Conservation (phyloP, 2,113 vertebrate species). For the Caracal caracal region DNA sequence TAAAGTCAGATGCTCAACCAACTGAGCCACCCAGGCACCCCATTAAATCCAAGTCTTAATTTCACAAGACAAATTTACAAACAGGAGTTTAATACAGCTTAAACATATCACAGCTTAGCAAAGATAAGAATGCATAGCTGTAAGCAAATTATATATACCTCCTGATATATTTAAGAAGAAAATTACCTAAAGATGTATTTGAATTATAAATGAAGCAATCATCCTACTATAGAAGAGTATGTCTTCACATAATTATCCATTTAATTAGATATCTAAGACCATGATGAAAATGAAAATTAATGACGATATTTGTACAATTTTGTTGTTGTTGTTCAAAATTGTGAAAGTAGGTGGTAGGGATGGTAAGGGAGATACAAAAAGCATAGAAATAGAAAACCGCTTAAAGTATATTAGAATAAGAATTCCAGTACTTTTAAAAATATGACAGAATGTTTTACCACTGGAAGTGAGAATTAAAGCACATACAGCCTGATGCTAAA, state of each 20-base stretch:
- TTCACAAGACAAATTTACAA: constrained; percentile 14
- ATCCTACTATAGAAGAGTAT: neutral
- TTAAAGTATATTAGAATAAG: constrained; percentile 63
- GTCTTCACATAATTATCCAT: neutral
- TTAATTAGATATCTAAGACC: neutral
- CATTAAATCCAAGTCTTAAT: neutral
- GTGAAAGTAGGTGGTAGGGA: neutral
- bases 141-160: neutral
- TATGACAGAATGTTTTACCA: constrained; percentile 85
- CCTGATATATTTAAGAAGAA: neutral
- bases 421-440: constrained; percentile 79
- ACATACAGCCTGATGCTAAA: constrained; percentile 83
- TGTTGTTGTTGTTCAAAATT: neutral
- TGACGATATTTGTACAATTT: constrained; percentile 7
- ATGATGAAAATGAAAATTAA: constrained; percentile 10
- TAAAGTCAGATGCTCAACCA: no score
- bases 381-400: constrained; percentile 73
- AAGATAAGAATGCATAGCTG: neutral
- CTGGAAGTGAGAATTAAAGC: constrained; percentile 86
- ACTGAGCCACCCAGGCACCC: no score
- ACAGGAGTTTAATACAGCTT: neutral
- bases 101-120: neutral
- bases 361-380: constrained; percentile 42
- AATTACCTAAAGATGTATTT: neutral
- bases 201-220: constrained; percentile 19